A percentile compares a stretch with the other conserved stretches of the same genome.
phyloP scores from a whole-genome alignment of 2,888 invertebrate species.

The Dryadula phaetusa region DNA sequence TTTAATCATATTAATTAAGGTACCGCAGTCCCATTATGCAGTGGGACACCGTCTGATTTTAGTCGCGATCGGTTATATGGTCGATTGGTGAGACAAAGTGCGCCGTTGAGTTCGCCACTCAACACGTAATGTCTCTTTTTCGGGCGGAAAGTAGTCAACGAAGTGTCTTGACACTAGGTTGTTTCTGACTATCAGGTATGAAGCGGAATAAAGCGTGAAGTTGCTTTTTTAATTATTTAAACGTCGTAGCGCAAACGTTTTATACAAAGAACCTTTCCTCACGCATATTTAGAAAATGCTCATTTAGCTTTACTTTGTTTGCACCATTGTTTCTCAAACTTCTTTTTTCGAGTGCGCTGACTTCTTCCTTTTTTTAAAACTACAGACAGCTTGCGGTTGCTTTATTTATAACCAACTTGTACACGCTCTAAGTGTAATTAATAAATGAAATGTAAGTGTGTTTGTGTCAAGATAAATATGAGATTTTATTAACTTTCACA shows the following conservation, averaged over 20 bases:
- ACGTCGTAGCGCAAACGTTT: slow-evolving; percentile 11
- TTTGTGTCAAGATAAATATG: background rate
- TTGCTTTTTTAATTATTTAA: too few relatives aligned
- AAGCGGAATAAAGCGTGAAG: too few relatives aligned
- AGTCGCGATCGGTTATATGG: too few relatives aligned
- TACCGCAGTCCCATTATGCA: too few relatives aligned
- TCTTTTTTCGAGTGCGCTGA: slow-evolving; percentile 35
- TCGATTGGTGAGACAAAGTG: too few relatives aligned
- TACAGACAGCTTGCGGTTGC: slow-evolving; percentile 33
- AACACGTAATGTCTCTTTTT: too few relatives aligned
- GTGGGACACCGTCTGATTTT: too few relatives aligned
- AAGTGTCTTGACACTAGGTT: too few relatives aligned
- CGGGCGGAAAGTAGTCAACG: too few relatives aligned
- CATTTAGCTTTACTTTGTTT: slow-evolving; percentile 37
- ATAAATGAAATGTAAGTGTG: slow-evolving; percentile 13
- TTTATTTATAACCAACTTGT: slow-evolving; percentile 26
- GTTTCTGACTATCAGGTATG: too few relatives aligned
- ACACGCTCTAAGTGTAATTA: slow-evolving; percentile 16
- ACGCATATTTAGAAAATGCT: slow-evolving; percentile 37
- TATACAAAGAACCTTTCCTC: slow-evolving; percentile 31
- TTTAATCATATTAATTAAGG: slow-evolving; percentile 13
- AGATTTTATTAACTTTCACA: background rate
- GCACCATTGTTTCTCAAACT: slow-evolving; percentile 34
- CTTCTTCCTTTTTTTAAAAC: slow-evolving; percentile 32
- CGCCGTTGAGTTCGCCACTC: too few relatives aligned